These are phyloP conservation scores for Sylvilagus bachmani DNA, from an alignment of 2,113 vertebrate genomes.

Conservation along the genomic window DNA sequence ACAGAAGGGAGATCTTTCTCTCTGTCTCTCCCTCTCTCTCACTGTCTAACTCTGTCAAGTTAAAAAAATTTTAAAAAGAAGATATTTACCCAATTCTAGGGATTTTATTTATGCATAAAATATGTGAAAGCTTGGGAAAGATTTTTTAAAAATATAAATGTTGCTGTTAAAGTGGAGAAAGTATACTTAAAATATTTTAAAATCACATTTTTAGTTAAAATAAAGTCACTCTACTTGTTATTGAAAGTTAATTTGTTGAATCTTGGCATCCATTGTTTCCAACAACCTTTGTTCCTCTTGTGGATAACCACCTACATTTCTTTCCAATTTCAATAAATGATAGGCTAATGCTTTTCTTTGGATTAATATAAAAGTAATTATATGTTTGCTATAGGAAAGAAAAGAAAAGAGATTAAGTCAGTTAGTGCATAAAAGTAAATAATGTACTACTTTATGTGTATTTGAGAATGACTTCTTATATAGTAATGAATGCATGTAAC, in stretches of 20 bases:
- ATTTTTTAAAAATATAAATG: background rate
- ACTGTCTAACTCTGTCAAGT: no score
- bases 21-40: no score
- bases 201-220: background rate
- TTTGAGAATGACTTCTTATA: constrained; percentile 17
- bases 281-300: constrained; percentile 15
- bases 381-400: constrained; percentile 51
- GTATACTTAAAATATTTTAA: constrained; percentile 28
- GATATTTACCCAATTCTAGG: background rate
- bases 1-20: no score
- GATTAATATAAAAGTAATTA: constrained; percentile 62
- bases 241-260: constrained; percentile 53
- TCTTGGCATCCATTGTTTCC: background rate
- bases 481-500: constrained; percentile 29
- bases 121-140: background rate
- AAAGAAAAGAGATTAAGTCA: constrained; percentile 56
- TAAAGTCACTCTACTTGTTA: constrained; percentile 40
- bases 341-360: background rate
- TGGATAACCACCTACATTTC: background rate
- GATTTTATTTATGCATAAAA: background rate
- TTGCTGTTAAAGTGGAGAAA: background rate
- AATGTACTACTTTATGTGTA: background rate
- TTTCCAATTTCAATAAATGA: constrained; percentile 60
- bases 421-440: constrained; percentile 35
- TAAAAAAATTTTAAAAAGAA: background rate